Percentiles rank a stretch among this genome's conserved stretches.
Evolutionary conservation across 1,140 invertebrate genomes (phyloP).

Genomic region (Aphaenogaster ashmeadi): DNA sequence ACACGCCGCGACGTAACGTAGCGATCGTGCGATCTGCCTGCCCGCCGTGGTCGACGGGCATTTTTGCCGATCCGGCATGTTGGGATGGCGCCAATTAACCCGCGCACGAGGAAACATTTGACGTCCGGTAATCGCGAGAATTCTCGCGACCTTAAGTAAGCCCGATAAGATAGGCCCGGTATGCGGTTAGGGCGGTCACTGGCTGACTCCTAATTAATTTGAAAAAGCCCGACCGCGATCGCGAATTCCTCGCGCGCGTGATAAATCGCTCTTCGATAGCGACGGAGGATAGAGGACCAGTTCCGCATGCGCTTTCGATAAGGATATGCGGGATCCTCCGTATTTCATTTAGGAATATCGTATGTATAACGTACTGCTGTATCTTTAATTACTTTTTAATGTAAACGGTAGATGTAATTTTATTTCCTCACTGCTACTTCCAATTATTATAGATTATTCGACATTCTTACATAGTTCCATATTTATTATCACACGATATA

Average conservation of each 20-base stretch:
- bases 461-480: background rate
- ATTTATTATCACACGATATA: background rate
- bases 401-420: background rate
- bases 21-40: conserved; percentile 69
- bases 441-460: background rate
- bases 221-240: background rate
- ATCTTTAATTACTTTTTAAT: background rate
- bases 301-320: conserved; percentile 16
- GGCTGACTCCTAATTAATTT: conserved; percentile 42
- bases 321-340: background rate
- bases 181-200: conserved; percentile 35
- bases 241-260: conserved; percentile 15
- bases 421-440: background rate
- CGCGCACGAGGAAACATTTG: conserved; percentile 41
- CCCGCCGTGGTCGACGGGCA: conserved; percentile 6
- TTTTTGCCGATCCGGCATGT: conserved; percentile 14
- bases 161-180: conserved; percentile 48
- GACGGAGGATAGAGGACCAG: background rate
- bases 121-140: conserved; percentile 58
- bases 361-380: background rate
- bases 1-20: conserved; percentile 18
- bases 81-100: conserved; percentile 57
- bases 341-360: background rate
- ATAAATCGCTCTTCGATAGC: conserved; percentile 1
- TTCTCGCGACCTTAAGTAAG: conserved; percentile 47